Conservation (phyloP, 2,797 vertebrate genomes). For the Catharus ustulatus region DNA sequence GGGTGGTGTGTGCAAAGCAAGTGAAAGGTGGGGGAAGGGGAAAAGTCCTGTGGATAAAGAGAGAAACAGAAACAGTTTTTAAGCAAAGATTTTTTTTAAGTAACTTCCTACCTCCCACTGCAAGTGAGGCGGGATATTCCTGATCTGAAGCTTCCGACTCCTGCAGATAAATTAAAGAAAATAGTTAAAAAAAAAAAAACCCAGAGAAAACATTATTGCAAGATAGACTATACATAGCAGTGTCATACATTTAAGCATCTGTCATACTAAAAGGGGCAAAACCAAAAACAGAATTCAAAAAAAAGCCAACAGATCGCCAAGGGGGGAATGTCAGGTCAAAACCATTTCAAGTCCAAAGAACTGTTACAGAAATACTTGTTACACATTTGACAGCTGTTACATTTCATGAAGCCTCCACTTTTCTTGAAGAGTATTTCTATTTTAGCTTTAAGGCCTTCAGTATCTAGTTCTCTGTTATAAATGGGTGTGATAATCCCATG, state of each 20-base stretch:
- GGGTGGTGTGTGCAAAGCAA: conserved; percentile 51
- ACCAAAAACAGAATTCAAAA: neutral
- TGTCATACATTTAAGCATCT: neutral
- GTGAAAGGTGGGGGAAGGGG: conserved; percentile 41
- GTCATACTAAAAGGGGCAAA: conserved; percentile 7
- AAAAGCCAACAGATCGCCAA: neutral
- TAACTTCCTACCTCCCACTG: conserved; percentile 92
- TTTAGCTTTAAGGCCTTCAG: conserved; percentile 14
- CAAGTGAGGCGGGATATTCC: conserved; percentile 96
- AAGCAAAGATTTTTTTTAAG: conserved; percentile 34
- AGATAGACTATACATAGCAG: conserved; percentile 25
- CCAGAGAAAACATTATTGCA: conserved; percentile 8
- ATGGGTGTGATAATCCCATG: neutral
- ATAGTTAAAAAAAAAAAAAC: neutral
- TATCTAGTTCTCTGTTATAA: neutral
- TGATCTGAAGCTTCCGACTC: conserved; percentile 95
- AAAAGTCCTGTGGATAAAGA: conserved; percentile 10
- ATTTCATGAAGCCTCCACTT: conserved; percentile 19
- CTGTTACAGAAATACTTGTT: conserved; percentile 41
- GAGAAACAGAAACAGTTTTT: conserved; percentile 50
- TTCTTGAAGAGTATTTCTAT: conserved; percentile 12
- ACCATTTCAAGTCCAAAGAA: conserved; percentile 25
- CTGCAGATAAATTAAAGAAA: conserved; percentile 75
- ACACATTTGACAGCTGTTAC: conserved; percentile 37
- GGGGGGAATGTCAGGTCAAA: conserved; percentile 37